Evolutionary conservation across 2,797 vertebrate genomes (phyloP).

Genomic region (Crocidura indochinensis): DNA sequence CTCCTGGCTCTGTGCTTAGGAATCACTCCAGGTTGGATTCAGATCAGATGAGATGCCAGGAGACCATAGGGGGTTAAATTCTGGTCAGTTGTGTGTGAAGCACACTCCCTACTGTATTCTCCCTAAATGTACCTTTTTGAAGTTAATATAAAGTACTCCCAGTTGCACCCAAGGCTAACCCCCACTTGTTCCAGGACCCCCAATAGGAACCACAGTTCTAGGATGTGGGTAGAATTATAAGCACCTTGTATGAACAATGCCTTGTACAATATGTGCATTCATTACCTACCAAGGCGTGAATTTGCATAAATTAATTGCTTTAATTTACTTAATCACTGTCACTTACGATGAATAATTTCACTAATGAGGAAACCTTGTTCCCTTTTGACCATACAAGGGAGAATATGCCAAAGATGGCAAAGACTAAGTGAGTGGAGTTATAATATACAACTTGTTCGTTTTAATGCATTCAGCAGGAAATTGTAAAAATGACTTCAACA

Average conservation of each 20-base stretch:
- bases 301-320: neutral
- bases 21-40: too few relatives aligned
- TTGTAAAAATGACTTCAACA: constrained; percentile 15
- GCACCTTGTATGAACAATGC: neutral
- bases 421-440: neutral
- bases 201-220: neutral
- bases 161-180: too few relatives aligned
- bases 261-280: rapidly evolving
- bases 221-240: neutral
- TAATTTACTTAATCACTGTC: neutral
- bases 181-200: too few relatives aligned
- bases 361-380: neutral
- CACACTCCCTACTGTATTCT: too few relatives aligned
- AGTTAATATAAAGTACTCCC: too few relatives aligned
- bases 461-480: constrained; percentile 6
- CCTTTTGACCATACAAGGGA: neutral
- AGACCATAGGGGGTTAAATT: too few relatives aligned
- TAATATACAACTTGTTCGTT: neutral
- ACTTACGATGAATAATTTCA: neutral
- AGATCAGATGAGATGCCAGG: too few relatives aligned
- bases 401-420: neutral
- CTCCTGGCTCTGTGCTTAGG: too few relatives aligned
- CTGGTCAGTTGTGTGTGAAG: too few relatives aligned
- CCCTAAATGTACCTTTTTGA: too few relatives aligned
- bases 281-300: neutral